Percentiles rank a stretch among this genome's conserved stretches.
Evolutionary conservation across 1,140 invertebrate species (phyloP).

Genomic region (Anastrepha obliqua): DNA sequence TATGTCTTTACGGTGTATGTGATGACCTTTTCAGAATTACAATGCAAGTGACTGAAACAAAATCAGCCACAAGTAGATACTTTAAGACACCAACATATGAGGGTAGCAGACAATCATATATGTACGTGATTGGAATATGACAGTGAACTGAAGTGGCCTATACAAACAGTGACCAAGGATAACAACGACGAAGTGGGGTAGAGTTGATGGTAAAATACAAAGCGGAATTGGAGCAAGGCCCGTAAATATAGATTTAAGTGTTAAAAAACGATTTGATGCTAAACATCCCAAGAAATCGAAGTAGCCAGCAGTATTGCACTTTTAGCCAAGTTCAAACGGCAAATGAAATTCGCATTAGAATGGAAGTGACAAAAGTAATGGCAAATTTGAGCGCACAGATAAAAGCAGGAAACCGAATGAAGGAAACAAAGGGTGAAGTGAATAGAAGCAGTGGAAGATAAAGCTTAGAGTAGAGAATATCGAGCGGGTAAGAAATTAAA

Average conservation of each 20-base stretch:
- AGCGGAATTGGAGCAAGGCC: slow-evolving; percentile 28
- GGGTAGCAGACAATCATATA: slow-evolving; percentile 58
- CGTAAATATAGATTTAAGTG: slow-evolving; percentile 30
- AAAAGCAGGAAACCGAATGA: slow-evolving; percentile 55
- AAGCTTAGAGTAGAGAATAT: too few species aligned
- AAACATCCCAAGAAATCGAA: not conserved
- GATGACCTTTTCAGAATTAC: not conserved
- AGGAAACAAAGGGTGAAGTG: slow-evolving; percentile 48
- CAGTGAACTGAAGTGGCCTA: slow-evolving; percentile 68
- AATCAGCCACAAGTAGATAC: slow-evolving; percentile 29
- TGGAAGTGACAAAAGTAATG: slow-evolving; percentile 54
- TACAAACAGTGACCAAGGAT: slow-evolving; percentile 60
- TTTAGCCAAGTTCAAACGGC: slow-evolving; percentile 61
- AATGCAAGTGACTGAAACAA: slow-evolving; percentile 19
- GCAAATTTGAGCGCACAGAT: not conserved
- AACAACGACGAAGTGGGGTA: slow-evolving; percentile 3
- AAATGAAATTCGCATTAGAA: slow-evolving; percentile 71
- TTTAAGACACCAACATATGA: slow-evolving; percentile 22
- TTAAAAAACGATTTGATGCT: slow-evolving; percentile 20
- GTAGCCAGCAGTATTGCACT: not conserved
- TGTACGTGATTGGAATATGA: slow-evolving; percentile 72
- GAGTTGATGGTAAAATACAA: not conserved
- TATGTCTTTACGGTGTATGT: not conserved
- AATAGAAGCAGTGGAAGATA: not conserved
- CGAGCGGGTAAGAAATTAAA: not conserved